phyloP scores from a whole-genome alignment of 2,888 invertebrate genomes.

The Trachelus stipa region DNA sequence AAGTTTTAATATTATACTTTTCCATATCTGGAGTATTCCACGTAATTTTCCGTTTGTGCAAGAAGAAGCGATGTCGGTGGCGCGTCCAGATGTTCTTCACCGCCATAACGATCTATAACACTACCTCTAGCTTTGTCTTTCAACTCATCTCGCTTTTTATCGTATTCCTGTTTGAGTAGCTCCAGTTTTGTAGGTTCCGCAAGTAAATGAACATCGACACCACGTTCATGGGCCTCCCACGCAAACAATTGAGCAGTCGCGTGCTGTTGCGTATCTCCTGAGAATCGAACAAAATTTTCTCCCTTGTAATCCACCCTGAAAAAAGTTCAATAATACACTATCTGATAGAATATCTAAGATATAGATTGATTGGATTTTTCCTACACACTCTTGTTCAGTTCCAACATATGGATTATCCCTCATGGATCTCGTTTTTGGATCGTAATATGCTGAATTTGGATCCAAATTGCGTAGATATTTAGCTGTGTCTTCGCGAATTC shows the following conservation, averaged over 20 bases:
- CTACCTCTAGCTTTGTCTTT: constrained; percentile 87
- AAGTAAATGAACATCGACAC: constrained; percentile 93
- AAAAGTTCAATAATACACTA: constrained; percentile 23
- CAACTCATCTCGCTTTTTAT: constrained; percentile 88
- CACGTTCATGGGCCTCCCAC: constrained; percentile 95
- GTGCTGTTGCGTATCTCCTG: constrained; percentile 93
- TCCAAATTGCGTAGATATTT: constrained; percentile 98
- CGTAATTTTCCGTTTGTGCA: constrained; percentile 96
- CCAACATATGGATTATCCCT: constrained; percentile 91
- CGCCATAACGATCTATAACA: constrained; percentile 94
- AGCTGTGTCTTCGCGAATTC: constrained; percentile 98
- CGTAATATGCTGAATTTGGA: constrained; percentile 98
- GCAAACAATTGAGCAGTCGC: constrained; percentile 95
- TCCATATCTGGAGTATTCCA: constrained; percentile 95
- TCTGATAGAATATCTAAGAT: neutral
- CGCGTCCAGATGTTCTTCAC: constrained; percentile 88
- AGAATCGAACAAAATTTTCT: constrained; percentile 95
- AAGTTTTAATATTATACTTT: constrained; percentile 69
- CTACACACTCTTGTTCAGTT: constrained; percentile 73
- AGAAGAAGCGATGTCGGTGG: constrained; percentile 90
- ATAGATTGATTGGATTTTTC: constrained; percentile 8
- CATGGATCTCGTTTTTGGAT: constrained; percentile 99
- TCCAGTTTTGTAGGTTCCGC: constrained; percentile 99
- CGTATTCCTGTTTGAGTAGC: constrained; percentile 88
- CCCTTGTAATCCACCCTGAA: constrained; percentile 84